Evolutionary conservation across 53 echinoderm and acorn worm species (phyloP).

Genomic region (Crossaster papposus): DNA sequence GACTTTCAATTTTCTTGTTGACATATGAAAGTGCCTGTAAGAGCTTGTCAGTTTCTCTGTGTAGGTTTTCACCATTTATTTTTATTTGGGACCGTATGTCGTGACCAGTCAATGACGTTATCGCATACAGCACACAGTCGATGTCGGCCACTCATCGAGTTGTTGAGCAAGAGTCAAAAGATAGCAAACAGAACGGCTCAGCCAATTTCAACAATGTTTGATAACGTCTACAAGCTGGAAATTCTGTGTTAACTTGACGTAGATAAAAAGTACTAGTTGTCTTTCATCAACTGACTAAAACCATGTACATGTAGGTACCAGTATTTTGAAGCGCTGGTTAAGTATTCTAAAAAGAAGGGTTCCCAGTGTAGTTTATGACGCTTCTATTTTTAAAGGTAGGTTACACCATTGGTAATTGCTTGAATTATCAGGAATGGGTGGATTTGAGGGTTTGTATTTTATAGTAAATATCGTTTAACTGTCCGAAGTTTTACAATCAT

Average conservation of each 20-base stretch:
- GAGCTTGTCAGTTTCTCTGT: background rate
- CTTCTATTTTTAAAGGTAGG: too few relatives aligned
- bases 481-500: too few relatives aligned
- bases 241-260: background rate
- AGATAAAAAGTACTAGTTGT: background rate
- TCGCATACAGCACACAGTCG: background rate
- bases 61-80: background rate
- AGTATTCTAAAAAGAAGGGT: background rate
- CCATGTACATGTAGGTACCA: background rate
- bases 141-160: background rate
- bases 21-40: background rate
- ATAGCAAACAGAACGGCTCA: background rate
- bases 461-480: too few relatives aligned
- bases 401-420: too few relatives aligned
- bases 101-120: background rate
- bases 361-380: background rate
- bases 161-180: background rate
- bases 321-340: background rate
- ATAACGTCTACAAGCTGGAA: background rate
- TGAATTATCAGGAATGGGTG: too few relatives aligned
- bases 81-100: background rate
- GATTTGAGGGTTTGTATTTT: too few relatives aligned
- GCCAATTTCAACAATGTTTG: background rate
- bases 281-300: background rate
- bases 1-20: constrained; percentile 2